A percentile compares a stretch with the other conserved stretches of the same genome.
phyloP scores from a whole-genome alignment of 2,888 invertebrate species.

The Amiota communis region DNA sequence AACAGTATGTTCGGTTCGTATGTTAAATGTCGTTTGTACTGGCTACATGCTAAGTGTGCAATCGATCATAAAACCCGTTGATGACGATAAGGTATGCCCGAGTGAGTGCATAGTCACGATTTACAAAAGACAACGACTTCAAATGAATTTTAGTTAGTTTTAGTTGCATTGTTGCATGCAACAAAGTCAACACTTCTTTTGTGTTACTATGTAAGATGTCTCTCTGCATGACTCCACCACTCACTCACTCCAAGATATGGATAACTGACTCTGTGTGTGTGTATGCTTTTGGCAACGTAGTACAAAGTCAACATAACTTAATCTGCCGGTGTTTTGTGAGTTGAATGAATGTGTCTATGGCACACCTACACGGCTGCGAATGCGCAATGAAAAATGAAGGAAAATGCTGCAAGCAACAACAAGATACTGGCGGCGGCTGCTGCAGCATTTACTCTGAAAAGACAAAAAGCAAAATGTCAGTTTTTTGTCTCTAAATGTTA shows the following conservation, averaged over 20 bases:
- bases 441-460: neutral
- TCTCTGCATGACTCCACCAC: neutral
- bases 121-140: neutral
- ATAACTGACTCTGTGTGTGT: no score
- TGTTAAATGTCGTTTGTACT: constrained; percentile 11
- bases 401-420: constrained; percentile 5
- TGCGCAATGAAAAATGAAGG: constrained; percentile 8
- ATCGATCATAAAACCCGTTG: constrained; percentile 29
- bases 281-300: neutral
- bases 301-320: neutral
- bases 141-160: neutral
- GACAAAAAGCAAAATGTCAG: constrained; percentile 54
- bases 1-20: neutral
- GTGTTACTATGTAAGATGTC: neutral
- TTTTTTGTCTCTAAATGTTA: constrained; percentile 17
- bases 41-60: constrained; percentile 1
- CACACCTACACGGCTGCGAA: constrained; percentile 18
- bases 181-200: constrained; percentile 7
- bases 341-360: constrained; percentile 1
- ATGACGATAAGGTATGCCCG: constrained; percentile 7
- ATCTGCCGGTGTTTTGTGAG: constrained; percentile 4
- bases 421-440: neutral
- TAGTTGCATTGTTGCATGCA: constrained; percentile 22
- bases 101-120: constrained; percentile 13
- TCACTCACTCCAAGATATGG: neutral